Conservation (phyloP, 2,888 invertebrate species). For the Nysson spinosus region DNA sequence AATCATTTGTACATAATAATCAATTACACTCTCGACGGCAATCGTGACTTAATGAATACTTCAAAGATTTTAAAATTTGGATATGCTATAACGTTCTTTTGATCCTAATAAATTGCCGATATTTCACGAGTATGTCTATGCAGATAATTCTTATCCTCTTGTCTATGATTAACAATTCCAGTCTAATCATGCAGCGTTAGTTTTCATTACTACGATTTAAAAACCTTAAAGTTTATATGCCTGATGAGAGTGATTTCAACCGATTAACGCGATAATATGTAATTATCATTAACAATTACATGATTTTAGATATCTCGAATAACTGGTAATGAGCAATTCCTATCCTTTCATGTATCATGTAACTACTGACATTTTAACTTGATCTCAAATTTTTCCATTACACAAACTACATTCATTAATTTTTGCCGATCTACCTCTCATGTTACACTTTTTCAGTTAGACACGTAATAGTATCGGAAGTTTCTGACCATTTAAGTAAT, state of each 20-base stretch:
- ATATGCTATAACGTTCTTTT: conserved; percentile 65
- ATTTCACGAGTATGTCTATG: conserved; percentile 63
- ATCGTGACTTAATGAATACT: conserved; percentile 74
- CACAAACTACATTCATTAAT: conserved; percentile 19
- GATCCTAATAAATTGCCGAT: conserved; percentile 71
- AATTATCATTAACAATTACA: conserved; percentile 48
- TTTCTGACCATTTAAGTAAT: conserved; percentile 13
- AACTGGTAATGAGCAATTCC: conserved; percentile 38
- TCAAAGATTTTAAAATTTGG: conserved; percentile 75
- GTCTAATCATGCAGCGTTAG: conserved; percentile 27
- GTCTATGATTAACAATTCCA: conserved; percentile 37
- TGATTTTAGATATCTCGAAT: conserved; percentile 45
- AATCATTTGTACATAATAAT: conserved; percentile 76
- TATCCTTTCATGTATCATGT: conserved; percentile 24
- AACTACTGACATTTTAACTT: conserved; percentile 22
- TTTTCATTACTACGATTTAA: no score
- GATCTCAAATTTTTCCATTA: conserved; percentile 33
- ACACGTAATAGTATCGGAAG: conserved; percentile 16
- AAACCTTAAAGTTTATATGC: no score
- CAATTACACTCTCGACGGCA: conserved; percentile 74
- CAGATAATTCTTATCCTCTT: conserved; percentile 58
- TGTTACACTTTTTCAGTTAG: conserved; percentile 31
- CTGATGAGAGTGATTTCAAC: conserved; percentile 55
- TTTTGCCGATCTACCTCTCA: conserved; percentile 20
- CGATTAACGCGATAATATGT: conserved; percentile 39